phyloP scores from a whole-genome alignment of 2,888 invertebrate species.

The Hirtodrosophila cameraria region DNA sequence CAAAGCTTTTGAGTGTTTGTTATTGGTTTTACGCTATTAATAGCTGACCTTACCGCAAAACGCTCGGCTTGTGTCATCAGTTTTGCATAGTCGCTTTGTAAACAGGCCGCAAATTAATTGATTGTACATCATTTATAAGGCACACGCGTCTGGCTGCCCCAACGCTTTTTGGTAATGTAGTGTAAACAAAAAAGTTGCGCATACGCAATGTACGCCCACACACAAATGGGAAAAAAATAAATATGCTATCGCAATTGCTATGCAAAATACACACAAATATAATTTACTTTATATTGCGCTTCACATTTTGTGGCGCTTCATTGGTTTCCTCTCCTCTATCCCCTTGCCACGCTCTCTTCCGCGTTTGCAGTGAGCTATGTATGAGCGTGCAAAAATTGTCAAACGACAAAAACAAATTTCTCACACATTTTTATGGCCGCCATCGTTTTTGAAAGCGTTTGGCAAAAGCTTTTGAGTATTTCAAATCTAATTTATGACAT shows the following conservation, averaged over 20 bases:
- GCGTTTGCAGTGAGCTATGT: conserved; percentile 8
- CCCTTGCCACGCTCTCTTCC: neutral
- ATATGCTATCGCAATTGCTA: conserved; percentile 63
- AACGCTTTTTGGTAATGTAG: conserved; percentile 52
- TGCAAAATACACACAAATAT: conserved; percentile 75
- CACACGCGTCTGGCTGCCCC: conserved; percentile 55
- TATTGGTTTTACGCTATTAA: conserved; percentile 32
- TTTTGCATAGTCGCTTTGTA: conserved; percentile 54
- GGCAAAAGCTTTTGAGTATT: conserved; percentile 68
- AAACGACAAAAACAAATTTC: conserved; percentile 61
- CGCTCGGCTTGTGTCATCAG: neutral
- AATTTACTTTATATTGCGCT: conserved; percentile 71
- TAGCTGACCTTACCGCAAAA: neutral
- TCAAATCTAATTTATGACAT: conserved; percentile 81
- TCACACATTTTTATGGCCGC: conserved; percentile 74
- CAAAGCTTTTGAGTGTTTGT: conserved; percentile 39
- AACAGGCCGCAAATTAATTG: conserved; percentile 75
- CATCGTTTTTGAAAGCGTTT: conserved; percentile 22
- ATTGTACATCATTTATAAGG: conserved; percentile 77
- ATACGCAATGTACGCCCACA: conserved; percentile 35
- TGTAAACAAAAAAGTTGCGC: conserved; percentile 60
- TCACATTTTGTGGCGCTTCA: conserved; percentile 61
- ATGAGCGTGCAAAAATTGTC: conserved; percentile 47
- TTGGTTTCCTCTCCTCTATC: conserved; percentile 26
- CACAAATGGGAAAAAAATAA: conserved; percentile 3